Base-by-base conservation (phyloP, 2,113 vertebrate genomes). In the Cyprinodon variegatus region DNA sequence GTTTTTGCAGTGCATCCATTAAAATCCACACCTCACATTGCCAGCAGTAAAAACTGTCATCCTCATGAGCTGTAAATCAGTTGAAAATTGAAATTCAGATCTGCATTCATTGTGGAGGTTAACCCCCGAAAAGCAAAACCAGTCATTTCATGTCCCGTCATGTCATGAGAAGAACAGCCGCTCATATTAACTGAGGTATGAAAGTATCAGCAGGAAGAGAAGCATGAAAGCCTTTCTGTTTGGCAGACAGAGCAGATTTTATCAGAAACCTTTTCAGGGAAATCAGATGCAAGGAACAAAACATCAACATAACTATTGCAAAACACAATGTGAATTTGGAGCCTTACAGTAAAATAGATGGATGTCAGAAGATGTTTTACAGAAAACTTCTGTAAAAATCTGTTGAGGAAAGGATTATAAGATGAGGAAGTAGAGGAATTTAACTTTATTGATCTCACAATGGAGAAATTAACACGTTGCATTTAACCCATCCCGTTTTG, bases 61-160 rank as follows among this genome's bases (percentile, higher is more conserved):
- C 0, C 11, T 64, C 37, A 11, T 41, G 3, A 37, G 43, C 17
- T 57, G 37, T 11, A 3, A 22, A 64, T 63, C 38, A 3, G 63
- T 20, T 39, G 22, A 59, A 29, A 66, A 11, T 10, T 20, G n/a
- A 20, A 57, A 61, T 57, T 59, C 6, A 69, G 37, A 65, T 45
- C 41, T 40, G 57, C 15, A 9, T 37, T 20, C 72, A 65, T 64
- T 77, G 57, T 68, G 83, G 29, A 70, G 80, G 57, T 29, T 29
- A 74, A 39, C 29, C 2, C 64, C 29, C 0, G 1, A 11, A 41
- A 29, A 61, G 69, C 17, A 70, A 8, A 22, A 60, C 20, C 48
- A 22, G 40, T 75, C 81, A 39, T 59, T 76, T 82, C 41, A 20
- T 59, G 74, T 83, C 79, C 36, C 46, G 79, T 74, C 62, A 37